phyloP scores from a whole-genome alignment of 2,113 vertebrate species.

The Nycticryphes semicollaris region DNA sequence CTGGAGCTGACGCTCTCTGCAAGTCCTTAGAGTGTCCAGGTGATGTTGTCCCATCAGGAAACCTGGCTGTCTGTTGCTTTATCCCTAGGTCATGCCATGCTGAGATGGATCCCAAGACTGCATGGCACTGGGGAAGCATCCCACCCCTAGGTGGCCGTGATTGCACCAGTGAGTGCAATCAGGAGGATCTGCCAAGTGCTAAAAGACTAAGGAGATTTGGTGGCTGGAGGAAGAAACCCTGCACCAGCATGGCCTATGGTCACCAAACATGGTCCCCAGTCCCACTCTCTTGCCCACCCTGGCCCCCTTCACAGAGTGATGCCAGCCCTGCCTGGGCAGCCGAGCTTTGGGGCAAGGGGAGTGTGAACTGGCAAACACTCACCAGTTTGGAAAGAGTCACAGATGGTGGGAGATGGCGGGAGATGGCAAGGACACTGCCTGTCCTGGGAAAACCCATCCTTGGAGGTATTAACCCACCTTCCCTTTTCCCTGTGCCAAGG shows the following conservation, averaged over 20 bases:
- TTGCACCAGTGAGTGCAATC: neutral
- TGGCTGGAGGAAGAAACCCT: neutral
- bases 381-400: neutral
- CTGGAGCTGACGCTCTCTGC: neutral
- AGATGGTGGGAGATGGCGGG: fast-evolving
- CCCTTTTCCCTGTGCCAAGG: neutral
- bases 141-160: neutral
- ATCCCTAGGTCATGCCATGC: neutral
- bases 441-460: neutral
- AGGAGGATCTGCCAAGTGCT: neutral
- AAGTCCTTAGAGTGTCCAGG: neutral
- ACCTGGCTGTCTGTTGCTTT: neutral
- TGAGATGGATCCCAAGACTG: neutral
- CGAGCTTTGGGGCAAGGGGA: neutral
- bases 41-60: neutral
- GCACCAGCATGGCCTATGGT: fast-evolving
- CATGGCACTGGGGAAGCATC: fast-evolving
- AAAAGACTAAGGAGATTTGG: neutral
- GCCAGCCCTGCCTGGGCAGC: neutral
- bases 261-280: fast-evolving
- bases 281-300: fast-evolving
- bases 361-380: fast-evolving
- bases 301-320: fast-evolving
- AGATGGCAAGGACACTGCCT: neutral
- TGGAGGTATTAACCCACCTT: neutral